phyloP scores from a whole-genome alignment of 1,140 invertebrate species.

The Lithobius niger region DNA sequence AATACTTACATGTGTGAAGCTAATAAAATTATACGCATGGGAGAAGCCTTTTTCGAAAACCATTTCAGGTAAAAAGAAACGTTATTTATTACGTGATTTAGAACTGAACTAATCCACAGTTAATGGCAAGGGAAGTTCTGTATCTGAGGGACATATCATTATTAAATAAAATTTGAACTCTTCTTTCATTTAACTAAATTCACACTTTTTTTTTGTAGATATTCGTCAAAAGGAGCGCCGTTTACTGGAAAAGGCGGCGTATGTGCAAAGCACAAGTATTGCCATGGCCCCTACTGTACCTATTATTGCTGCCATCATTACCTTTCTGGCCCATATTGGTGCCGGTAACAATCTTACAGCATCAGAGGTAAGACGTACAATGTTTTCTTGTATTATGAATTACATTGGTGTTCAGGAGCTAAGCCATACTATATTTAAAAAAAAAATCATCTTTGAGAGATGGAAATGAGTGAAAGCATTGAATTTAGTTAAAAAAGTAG shows the following conservation, averaged over 20 bases:
- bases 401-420: neutral
- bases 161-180: too few species aligned
- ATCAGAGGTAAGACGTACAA: constrained; percentile 39
- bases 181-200: too few species aligned
- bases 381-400: neutral
- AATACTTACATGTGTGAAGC: constrained; percentile 43
- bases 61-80: constrained; percentile 34
- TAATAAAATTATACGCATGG: constrained; percentile 86
- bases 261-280: constrained; percentile 44
- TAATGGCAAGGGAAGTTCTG: too few species aligned
- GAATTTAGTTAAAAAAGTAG: neutral
- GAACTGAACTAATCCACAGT: neutral
- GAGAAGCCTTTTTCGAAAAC: constrained; percentile 57
- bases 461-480: neutral
- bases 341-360: constrained; percentile 43
- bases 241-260: constrained; percentile 42
- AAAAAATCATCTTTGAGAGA: neutral
- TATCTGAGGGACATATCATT: too few species aligned
- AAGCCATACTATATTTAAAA: neutral
- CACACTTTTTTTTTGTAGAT: constrained; percentile 31
- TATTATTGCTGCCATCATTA: constrained; percentile 44
- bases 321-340: constrained; percentile 46
- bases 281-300: constrained; percentile 47
- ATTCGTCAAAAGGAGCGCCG: constrained; percentile 40
- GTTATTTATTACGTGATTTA: constrained; percentile 4